Evolutionary conservation across 2,888 invertebrate genomes (phyloP).

Genomic region (Cremastinae sp.): DNA sequence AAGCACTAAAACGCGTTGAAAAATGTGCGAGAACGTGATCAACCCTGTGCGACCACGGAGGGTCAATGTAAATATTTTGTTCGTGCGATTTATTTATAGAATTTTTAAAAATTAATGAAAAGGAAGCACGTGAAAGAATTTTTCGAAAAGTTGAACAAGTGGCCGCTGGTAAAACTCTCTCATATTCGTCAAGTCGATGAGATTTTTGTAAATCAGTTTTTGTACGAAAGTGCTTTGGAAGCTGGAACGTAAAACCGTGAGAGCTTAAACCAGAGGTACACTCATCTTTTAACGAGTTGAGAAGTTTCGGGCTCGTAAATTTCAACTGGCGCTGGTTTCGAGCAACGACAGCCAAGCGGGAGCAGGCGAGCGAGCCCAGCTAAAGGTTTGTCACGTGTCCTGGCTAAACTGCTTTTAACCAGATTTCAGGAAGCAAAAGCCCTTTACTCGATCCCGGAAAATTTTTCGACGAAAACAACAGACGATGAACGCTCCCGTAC

Average conservation of each 20-base stretch:
- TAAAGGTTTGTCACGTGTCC: not conserved
- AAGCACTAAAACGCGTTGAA: too few species aligned
- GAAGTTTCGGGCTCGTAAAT: constrained; percentile 53
- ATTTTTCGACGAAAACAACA: constrained; percentile 16
- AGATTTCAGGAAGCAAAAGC: constrained; percentile 14
- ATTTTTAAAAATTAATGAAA: too few species aligned
- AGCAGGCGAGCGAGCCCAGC: not conserved
- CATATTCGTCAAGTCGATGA: not conserved
- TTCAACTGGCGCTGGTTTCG: constrained; percentile 28
- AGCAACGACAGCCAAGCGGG: constrained; percentile 6
- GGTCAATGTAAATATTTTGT: too few species aligned
- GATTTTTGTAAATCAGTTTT: not conserved
- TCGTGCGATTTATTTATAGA: too few species aligned
- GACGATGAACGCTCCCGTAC: not conserved
- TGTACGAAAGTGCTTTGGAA: constrained; percentile 7
- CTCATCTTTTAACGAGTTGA: constrained; percentile 45
- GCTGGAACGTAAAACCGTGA: constrained; percentile 30
- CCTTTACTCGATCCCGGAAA: not conserved
- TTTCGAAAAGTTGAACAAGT: too few species aligned
- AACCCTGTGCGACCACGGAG: too few species aligned
- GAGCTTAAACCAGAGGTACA: constrained; percentile 36
- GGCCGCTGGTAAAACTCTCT: too few species aligned
- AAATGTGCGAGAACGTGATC: too few species aligned
- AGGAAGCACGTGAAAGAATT: too few species aligned
- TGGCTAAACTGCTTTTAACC: constrained; percentile 16